Conservation (phyloP, 2,113 vertebrate species). For the Miniopterus natalensis region DNA sequence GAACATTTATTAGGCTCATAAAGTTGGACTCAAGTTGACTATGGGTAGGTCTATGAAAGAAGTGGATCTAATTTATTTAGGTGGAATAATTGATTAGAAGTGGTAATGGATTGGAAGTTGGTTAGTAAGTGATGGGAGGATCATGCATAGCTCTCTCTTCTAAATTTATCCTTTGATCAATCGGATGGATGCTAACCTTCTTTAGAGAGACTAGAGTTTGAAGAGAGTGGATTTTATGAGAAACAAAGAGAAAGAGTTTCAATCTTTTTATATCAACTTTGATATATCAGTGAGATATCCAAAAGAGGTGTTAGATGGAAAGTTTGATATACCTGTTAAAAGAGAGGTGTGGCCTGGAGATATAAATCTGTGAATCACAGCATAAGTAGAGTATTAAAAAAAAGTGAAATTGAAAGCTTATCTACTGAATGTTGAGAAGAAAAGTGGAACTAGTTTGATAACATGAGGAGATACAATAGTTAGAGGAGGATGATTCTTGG, state of each 20-base stretch:
- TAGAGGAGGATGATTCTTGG: neutral
- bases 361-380: neutral
- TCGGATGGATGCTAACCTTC: neutral
- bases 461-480: neutral
- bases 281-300: neutral
- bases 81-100: neutral
- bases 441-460: neutral
- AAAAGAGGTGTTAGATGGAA: neutral
- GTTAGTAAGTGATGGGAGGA: neutral
- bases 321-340: neutral
- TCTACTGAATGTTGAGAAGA: neutral
- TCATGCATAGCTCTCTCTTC: neutral
- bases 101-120: neutral
- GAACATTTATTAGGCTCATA: neutral
- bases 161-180: neutral
- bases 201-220: neutral
- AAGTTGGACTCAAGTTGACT: neutral
- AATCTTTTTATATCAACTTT: neutral
- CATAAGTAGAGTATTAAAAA: neutral
- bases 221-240: neutral
- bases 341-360: neutral
- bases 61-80: neutral
- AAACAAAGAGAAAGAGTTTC: neutral
- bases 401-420: neutral
- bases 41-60: neutral